Percentiles rank a stretch among this genome's conserved stretches.
Evolutionary conservation across 2,113 vertebrate genomes (phyloP).

Genomic region (Lamprotornis superbus): DNA sequence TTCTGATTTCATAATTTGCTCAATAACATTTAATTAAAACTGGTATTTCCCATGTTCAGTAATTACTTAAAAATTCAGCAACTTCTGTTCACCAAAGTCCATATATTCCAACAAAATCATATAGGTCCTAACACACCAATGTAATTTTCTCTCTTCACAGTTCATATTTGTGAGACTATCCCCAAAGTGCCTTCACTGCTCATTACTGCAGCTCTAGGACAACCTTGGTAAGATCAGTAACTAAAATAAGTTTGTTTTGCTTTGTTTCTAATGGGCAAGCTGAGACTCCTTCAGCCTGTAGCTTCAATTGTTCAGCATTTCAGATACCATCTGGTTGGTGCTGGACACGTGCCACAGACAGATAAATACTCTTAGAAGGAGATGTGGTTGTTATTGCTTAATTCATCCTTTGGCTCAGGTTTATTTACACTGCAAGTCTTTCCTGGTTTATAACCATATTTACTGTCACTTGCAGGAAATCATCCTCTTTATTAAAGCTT

Average conservation of each 20-base stretch:
- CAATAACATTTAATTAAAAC: background rate
- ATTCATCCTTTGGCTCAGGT: background rate
- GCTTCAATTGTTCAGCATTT: background rate
- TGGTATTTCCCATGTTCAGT: background rate
- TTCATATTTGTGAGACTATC: background rate
- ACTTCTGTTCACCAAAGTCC: background rate
- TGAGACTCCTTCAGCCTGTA: background rate
- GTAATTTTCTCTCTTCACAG: background rate
- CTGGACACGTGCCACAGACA: background rate
- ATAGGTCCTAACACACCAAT: fast-evolving
- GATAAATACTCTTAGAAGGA: background rate
- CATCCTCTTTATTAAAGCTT: background rate
- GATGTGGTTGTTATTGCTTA: background rate
- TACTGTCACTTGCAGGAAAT: background rate
- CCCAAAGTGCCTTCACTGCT: background rate
- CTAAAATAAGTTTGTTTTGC: background rate
- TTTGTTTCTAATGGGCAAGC: background rate
- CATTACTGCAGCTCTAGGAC: background rate
- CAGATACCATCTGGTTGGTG: constrained; percentile 23
- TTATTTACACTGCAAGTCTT: background rate
- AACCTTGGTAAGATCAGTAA: background rate
- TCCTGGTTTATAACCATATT: background rate
- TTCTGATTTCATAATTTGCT: background rate
- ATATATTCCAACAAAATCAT: background rate
- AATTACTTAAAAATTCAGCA: background rate